Evolutionary conservation across 2,797 vertebrate genomes (phyloP), one percentile per base, ranked within the genome.

Genomic region (Epinephelus awoara): DNA sequence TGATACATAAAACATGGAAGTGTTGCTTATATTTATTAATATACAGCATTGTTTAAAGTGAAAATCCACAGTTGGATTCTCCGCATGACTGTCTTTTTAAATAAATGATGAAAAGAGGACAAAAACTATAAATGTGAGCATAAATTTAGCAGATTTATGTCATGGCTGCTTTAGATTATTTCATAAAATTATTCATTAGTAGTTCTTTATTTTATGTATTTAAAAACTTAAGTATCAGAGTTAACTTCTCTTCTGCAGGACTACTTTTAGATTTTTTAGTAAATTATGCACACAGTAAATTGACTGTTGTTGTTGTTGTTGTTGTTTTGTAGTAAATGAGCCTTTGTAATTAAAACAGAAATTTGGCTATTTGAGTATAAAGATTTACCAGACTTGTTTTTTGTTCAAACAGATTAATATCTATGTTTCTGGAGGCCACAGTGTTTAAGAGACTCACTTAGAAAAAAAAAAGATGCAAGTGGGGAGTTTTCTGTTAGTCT

Each of bases 401-500:
- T 70, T 2, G 7, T 65, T 72, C 3, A 56, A 40, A 69, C 18
- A 4, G 25, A 57, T 73, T 79, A 21, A 61, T 78, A 61, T 79
- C n/a, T 10, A 23, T 27, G 9, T 63, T 87, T 75, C 27, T 84
- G 8, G 56, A 85, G 67, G 70, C 72, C 82, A 78, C 19, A 11
- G 44, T 4, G 47, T 83, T 56, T 64, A 27, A 66, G 56, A 72
- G 34, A 3, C 23, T 75, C 13, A 18, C 61, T 17, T 6, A 18
- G 15, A 4, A 47, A 15, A 71, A 77, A 15, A 71, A 77, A 21
- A 58, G 40, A 42, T 47, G 18, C 2, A 75, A 66, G 34, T 54
- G 46, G 44, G 73, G 50, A 44, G 12, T 72, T 80, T 83, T 61
- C 42, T 74, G 67, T 67, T 46, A 18, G n/a, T 80, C 47, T 67